Evolutionary conservation across 2,797 vertebrate genomes (phyloP).

Genomic region (Loriculus beryllinus): DNA sequence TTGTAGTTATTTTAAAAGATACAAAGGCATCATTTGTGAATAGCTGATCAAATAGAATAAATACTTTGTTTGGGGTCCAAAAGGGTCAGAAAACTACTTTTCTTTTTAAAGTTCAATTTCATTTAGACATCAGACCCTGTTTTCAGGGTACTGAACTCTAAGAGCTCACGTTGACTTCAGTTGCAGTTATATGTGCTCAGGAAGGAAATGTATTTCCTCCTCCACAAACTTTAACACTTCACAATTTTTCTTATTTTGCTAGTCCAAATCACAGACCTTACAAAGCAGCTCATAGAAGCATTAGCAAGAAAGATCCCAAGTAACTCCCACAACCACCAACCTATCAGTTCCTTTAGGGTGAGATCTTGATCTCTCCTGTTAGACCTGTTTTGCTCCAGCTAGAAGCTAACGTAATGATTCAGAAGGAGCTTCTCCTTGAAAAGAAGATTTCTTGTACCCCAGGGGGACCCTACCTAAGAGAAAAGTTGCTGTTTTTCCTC

Average conservation of each 20-base stretch:
- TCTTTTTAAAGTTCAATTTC: conserved; percentile 68
- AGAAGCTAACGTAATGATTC: background rate
- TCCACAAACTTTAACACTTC: background rate
- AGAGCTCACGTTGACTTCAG: background rate
- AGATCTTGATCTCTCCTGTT: background rate
- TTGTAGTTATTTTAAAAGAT: conserved; percentile 73
- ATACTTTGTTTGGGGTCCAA: conserved; percentile 58
- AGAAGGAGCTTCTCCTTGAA: background rate
- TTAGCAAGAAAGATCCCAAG: background rate
- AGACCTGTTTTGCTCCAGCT: background rate
- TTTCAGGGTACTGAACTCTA: conserved; percentile 15
- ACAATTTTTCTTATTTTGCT: background rate
- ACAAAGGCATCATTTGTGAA: conserved; percentile 75
- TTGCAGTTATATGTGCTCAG: background rate
- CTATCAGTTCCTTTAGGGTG: background rate
- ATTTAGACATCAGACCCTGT: conserved; percentile 49
- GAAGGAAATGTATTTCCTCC: background rate
- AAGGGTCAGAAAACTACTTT: conserved; percentile 64
- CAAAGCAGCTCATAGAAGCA: background rate
- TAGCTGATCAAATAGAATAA: conserved; percentile 77
- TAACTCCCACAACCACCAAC: background rate
- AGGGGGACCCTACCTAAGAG: background rate
- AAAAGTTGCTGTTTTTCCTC: background rate
- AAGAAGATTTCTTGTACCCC: background rate
- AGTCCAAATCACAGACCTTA: background rate